These are phyloP conservation scores for Eupleurogrammus muticus DNA, from an alignment of 2,797 vertebrate genomes.

Conservation along the genomic window DNA sequence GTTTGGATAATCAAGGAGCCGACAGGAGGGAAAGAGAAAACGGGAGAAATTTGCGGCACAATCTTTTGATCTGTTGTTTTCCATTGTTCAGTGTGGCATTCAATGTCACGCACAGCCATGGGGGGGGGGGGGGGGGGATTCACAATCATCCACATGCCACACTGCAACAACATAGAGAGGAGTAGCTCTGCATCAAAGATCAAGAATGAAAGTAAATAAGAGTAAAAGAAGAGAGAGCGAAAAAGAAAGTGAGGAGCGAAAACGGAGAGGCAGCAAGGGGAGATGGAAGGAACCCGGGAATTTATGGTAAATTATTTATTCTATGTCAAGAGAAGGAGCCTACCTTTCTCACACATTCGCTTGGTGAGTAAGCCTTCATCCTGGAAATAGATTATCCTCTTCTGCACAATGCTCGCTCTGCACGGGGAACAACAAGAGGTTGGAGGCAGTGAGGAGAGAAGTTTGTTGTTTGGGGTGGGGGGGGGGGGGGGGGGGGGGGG, in stretches of 20 bases:
- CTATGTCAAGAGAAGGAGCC: slow-evolving; percentile 41
- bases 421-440: slow-evolving; percentile 44
- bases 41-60: slow-evolving; percentile 24
- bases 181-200: slow-evolving; percentile 41
- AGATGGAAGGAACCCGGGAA: slow-evolving; percentile 27
- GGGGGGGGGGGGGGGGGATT: too few relatives aligned
- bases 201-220: slow-evolving; percentile 32
- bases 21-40: slow-evolving; percentile 20
- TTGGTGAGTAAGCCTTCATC: slow-evolving; percentile 95
- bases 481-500: too few relatives aligned
- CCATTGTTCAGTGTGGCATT: slow-evolving; percentile 56
- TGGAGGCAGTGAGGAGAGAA: slow-evolving; percentile 24
- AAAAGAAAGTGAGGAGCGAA: slow-evolving; percentile 19
- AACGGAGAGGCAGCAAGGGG: slow-evolving; percentile 19
- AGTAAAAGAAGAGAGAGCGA: slow-evolving; percentile 26
- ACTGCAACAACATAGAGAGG: slow-evolving; percentile 24
- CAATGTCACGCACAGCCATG: slow-evolving; percentile 56
- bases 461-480: slow-evolving; percentile 8
- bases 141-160: slow-evolving; percentile 49
- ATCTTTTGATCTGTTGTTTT: slow-evolving; percentile 61
- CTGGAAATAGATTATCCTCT: slow-evolving; percentile 95
- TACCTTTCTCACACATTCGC: slow-evolving; percentile 97
- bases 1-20: slow-evolving; percentile 31
- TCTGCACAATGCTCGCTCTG: slow-evolving; percentile 97
- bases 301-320: slow-evolving; percentile 41